These are phyloP conservation scores for Limnodromus scolopaceus DNA, from an alignment of 2,797 vertebrate genomes.

Conservation along the genomic window DNA sequence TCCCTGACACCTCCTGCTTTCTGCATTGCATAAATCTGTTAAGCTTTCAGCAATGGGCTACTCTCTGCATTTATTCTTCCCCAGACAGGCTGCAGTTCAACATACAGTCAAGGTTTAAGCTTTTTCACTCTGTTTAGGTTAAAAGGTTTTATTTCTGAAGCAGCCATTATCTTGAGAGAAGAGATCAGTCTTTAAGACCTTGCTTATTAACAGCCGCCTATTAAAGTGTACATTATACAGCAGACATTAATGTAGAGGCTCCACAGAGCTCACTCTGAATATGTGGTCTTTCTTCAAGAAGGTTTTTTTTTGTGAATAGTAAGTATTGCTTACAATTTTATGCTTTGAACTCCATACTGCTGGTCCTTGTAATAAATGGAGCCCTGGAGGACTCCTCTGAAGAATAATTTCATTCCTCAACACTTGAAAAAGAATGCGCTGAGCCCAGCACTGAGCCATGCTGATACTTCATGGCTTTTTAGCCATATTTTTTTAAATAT, in stretches of 20 bases:
- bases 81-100: background rate
- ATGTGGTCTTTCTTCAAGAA: background rate
- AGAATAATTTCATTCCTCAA: background rate
- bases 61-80: background rate
- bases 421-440: background rate
- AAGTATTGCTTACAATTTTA: background rate
- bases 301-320: background rate
- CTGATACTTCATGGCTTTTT: background rate
- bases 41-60: background rate
- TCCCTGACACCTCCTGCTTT: background rate
- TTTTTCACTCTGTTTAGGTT: background rate
- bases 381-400: background rate
- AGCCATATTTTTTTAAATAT: background rate
- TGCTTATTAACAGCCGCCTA: constrained; percentile 9
- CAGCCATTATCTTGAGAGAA: background rate
- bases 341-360: background rate
- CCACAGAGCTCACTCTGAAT: background rate
- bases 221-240: background rate
- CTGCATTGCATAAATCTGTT: background rate
- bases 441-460: background rate
- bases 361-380: background rate
- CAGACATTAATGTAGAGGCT: background rate
- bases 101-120: background rate
- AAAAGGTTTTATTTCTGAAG: background rate
- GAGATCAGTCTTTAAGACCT: background rate